Conservation (phyloP, 2,113 vertebrate genomes). For the Tiliqua scincoides region DNA sequence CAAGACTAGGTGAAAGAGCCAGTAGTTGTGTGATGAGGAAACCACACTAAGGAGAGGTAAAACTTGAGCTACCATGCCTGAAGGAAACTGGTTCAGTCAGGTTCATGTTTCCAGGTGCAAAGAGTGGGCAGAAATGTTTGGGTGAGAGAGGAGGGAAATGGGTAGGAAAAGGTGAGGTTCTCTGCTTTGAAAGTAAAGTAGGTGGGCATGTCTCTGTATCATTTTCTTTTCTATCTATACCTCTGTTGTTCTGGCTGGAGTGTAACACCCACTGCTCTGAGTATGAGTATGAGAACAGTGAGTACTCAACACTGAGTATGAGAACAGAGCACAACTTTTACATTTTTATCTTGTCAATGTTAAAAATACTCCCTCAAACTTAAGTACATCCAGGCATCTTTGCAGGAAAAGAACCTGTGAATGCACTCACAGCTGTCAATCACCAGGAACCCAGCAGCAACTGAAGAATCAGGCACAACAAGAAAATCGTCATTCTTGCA, state of each 20-base stretch:
- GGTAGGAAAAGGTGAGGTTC: background rate
- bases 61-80: background rate
- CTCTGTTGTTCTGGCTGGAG: background rate
- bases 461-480: slow-evolving; percentile 58
- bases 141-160: background rate
- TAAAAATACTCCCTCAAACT: background rate
- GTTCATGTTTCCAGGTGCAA: no score
- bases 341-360: background rate
- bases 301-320: no score
- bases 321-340: background rate
- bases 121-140: background rate
- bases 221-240: background rate
- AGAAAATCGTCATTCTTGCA: slow-evolving; percentile 62
- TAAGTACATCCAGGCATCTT: slow-evolving; percentile 40
- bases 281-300: background rate
- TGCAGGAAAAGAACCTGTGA: slow-evolving; percentile 55
- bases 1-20: background rate
- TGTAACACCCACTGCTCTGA: background rate
- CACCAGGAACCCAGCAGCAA: slow-evolving; percentile 58
- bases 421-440: slow-evolving; percentile 48
- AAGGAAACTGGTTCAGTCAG: background rate
- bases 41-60: no score
- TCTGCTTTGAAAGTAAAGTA: background rate
- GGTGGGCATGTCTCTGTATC: background rate
- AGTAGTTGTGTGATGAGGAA: background rate